Percentiles rank a stretch among this genome's conserved stretches.
These are phyloP conservation scores for Saxidomus purpurata DNA, from an alignment of 1,140 invertebrate genomes.

Conservation along the genomic window DNA sequence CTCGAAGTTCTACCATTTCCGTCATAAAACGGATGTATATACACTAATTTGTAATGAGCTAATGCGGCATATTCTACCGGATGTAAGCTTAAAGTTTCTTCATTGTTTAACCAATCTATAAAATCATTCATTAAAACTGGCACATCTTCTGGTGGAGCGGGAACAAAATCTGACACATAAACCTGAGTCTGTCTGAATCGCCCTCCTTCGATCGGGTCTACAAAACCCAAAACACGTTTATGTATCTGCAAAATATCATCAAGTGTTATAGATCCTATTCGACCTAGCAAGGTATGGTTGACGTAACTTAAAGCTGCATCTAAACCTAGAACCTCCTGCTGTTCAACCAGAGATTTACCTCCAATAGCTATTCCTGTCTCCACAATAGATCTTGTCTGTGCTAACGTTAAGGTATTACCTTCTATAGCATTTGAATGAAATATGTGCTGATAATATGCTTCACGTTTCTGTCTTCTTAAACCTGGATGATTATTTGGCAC, in stretches of 20 bases:
- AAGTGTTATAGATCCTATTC: conserved; percentile 91
- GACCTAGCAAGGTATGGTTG: conserved; percentile 93
- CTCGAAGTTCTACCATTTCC: conserved; percentile 98
- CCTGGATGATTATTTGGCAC: conserved; percentile 93
- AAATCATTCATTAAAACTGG: conserved; percentile 95
- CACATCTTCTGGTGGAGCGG: conserved; percentile 94
- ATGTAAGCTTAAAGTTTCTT: conserved; percentile 91
- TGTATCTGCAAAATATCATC: conserved; percentile 98
- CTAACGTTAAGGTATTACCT: conserved; percentile 98
- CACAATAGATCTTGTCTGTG: conserved; percentile 96
- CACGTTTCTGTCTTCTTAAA: conserved; percentile 95
- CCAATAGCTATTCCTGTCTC: conserved; percentile 97
- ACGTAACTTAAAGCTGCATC: conserved; percentile 98
- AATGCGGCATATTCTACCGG: conserved; percentile 94
- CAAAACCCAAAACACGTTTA: conserved; percentile 96
- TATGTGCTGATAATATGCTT: conserved; percentile 98
- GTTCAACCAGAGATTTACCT: conserved; percentile 98
- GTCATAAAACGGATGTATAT: conserved; percentile 92
- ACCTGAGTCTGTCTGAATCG: conserved; percentile 89
- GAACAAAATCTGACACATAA: conserved; percentile 96
- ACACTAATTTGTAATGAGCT: conserved; percentile 98
- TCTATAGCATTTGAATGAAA: conserved; percentile 99
- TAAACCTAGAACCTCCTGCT: conserved; percentile 94
- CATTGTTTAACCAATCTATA: conserved; percentile 95
- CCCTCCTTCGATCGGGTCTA: conserved; percentile 89